Evolutionary conservation across 2,113 vertebrate genomes (phyloP).

Genomic region (Carlito syrichta): DNA sequence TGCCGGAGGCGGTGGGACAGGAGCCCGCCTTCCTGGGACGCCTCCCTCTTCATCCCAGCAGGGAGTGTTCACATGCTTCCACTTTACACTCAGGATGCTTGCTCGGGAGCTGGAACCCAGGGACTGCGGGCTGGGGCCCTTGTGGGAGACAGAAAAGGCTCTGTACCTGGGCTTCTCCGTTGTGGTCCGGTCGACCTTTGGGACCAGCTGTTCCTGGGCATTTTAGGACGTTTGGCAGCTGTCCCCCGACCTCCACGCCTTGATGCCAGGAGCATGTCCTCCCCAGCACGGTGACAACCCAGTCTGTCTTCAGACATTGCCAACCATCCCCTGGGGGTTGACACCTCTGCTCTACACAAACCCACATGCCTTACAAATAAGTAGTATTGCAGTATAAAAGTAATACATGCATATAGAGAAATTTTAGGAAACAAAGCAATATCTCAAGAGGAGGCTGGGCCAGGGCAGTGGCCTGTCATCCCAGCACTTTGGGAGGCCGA

Average conservation of each 20-base stretch:
- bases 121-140: no score
- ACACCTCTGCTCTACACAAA: neutral
- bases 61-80: no score
- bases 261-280: neutral
- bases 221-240: neutral
- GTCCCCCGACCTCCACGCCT: neutral
- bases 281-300: neutral
- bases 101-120: accelerated
- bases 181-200: neutral
- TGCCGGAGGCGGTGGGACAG: neutral
- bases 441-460: no score
- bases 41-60: neutral
- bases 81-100: neutral
- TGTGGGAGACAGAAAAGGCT: neutral
- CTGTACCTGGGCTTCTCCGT: accelerated
- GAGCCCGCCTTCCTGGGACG: neutral
- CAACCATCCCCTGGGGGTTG: neutral
- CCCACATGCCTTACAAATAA: neutral
- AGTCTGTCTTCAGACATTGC: neutral
- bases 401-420: neutral
- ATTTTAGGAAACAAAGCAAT: neutral
- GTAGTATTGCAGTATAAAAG: neutral
- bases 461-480: no score
- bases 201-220: neutral
- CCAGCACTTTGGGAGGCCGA: no score